Conservation (phyloP, 2,797 vertebrate species). For the Cetoscarus ocellatus region DNA sequence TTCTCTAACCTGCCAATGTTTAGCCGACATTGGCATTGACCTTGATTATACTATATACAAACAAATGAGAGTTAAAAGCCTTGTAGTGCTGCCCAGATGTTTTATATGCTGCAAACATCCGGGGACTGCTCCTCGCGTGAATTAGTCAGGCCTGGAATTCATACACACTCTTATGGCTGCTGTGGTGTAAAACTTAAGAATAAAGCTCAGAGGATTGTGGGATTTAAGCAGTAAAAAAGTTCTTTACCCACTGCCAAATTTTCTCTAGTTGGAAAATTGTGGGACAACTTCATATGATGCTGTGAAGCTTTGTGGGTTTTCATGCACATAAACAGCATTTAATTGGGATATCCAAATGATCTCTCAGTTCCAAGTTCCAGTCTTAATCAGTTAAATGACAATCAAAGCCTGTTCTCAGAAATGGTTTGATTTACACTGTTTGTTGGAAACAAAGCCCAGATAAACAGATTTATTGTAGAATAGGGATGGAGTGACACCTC, state of each 20-base stretch:
- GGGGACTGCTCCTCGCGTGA: conserved; percentile 36
- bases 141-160: conserved; percentile 62
- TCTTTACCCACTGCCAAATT: conserved; percentile 30
- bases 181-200: conserved; percentile 24
- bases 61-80: conserved; percentile 1
- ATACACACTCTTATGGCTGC: conserved; percentile 40
- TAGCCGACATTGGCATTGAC: not conserved
- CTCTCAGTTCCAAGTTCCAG: not conserved
- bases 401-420: conserved; percentile 1
- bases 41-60: conserved; percentile 12
- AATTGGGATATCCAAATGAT: not conserved
- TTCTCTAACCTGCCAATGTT: not conserved
- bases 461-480: no score
- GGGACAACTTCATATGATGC: conserved; percentile 11
- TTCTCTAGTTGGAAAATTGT: conserved; percentile 35
- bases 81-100: conserved; percentile 35
- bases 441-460: not conserved
- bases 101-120: conserved; percentile 31
- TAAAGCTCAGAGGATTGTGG: conserved; percentile 30
- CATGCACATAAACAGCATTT: conserved; percentile 23
- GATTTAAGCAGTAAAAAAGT: conserved; percentile 36
- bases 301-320: conserved; percentile 3
- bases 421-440: not conserved
- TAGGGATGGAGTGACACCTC: no score
- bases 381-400: conserved; percentile 12